Conservation (phyloP, 2,888 invertebrate genomes). For the Sesamia inferens region DNA sequence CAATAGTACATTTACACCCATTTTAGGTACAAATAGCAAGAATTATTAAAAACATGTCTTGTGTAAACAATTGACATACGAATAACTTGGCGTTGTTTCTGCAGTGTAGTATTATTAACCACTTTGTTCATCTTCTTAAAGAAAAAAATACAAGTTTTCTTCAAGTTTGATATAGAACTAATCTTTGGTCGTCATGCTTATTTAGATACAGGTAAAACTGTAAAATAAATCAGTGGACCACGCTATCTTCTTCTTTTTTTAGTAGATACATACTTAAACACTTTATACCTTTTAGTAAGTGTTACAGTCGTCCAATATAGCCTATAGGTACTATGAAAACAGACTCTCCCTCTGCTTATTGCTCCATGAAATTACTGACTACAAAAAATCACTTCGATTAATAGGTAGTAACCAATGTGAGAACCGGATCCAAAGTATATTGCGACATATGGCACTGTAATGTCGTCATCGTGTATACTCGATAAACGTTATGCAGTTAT, state of each 20-base stretch:
- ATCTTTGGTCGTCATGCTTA: background rate
- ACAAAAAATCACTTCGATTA: constrained; percentile 45
- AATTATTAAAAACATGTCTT: background rate
- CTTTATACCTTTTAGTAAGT: background rate
- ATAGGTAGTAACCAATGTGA: constrained; percentile 31
- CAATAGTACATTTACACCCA: no score
- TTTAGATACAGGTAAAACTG: no score
- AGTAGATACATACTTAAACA: no score
- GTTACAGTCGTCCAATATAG: constrained; percentile 1
- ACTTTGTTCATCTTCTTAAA: background rate
- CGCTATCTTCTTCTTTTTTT: no score
- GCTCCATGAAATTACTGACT: constrained; percentile 40
- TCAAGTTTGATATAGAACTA: background rate
- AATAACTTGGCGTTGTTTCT: background rate
- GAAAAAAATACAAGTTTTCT: background rate
- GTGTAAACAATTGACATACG: background rate
- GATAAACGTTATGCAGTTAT: constrained; percentile 49
- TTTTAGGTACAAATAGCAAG: no score
- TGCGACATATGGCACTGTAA: constrained; percentile 62
- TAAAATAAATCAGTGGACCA: no score
- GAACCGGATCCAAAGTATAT: constrained; percentile 50
- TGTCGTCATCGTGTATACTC: constrained; percentile 50
- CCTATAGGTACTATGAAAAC: constrained; percentile 11
- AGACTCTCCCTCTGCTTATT: constrained; percentile 12
- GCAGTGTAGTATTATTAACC: background rate